phyloP scores from a whole-genome alignment of 2,113 vertebrate genomes.

The Castor canadensis region DNA sequence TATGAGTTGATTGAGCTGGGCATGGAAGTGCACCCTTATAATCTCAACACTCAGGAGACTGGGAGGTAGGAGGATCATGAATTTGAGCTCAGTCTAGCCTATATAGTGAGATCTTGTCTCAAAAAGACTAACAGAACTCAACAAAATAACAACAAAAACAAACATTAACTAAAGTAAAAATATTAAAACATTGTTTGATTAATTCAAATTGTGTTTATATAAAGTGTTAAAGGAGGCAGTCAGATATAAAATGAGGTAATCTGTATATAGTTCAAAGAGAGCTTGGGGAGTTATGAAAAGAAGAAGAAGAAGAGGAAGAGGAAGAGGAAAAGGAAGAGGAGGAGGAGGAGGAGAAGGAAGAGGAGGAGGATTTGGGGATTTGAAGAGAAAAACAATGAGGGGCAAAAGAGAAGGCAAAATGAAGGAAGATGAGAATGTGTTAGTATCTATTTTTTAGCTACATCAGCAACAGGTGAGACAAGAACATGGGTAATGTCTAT shows the following conservation, averaged over 20 bases:
- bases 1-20: not conserved
- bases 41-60: too few species aligned
- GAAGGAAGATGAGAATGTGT: not conserved
- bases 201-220: not conserved
- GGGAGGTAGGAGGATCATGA: too few species aligned
- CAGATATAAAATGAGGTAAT: not conserved
- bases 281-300: not conserved
- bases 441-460: not conserved
- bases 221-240: not conserved
- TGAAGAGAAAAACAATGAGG: not conserved
- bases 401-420: not conserved
- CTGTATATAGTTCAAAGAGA: not conserved
- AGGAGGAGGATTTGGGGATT: not conserved
- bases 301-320: not conserved
- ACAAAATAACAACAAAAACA: too few species aligned
- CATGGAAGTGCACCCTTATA: too few species aligned
- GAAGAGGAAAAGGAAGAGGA: too few species aligned
- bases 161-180: too few species aligned
- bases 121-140: too few species aligned
- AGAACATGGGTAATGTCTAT: not conserved
- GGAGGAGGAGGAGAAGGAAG: not conserved
- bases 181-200: not conserved
- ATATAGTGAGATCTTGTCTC: too few species aligned
- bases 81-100: too few species aligned
- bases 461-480: not conserved